A percentile compares a stretch with the other conserved stretches of the same genome.
Conservation (phyloP, 1,140 invertebrate genomes). For the Periplaneta americana region DNA sequence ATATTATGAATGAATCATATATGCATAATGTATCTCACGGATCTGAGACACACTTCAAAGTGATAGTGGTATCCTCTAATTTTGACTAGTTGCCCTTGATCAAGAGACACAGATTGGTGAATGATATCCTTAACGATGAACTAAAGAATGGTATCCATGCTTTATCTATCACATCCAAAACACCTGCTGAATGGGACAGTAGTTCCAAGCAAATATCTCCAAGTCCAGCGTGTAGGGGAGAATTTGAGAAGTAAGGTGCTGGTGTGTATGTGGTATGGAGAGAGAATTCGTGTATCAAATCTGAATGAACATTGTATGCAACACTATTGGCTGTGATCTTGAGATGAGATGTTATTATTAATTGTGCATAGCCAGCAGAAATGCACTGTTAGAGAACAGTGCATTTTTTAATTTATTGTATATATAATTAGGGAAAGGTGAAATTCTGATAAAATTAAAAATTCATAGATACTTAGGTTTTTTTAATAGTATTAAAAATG, state of each 20-base stretch:
- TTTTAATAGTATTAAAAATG: no score
- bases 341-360: no score
- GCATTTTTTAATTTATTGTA: no score
- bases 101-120: slow-evolving; percentile 80
- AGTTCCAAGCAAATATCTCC: slow-evolving; percentile 18
- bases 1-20: slow-evolving; percentile 88
- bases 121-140: slow-evolving; percentile 70
- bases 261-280: no score
- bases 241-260: slow-evolving; percentile 31
- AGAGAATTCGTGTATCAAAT: no score
- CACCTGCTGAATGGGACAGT: slow-evolving; percentile 28
- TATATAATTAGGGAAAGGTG: no score
- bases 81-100: slow-evolving; percentile 71
- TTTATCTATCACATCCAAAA: slow-evolving; percentile 64
- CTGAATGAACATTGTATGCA: no score
- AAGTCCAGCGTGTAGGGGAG: slow-evolving; percentile 30
- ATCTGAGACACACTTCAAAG: slow-evolving; percentile 87
- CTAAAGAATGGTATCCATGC: slow-evolving; percentile 74
- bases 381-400: no score
- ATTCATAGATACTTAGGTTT: no score
- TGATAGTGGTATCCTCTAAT: slow-evolving; percentile 80
- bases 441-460: no score
- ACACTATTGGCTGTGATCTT: no score
- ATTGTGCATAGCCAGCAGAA: no score
- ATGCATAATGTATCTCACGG: slow-evolving; percentile 92